Evolutionary conservation across 1,140 invertebrate species (phyloP).

Genomic region (Thalassaphorura encarpata): DNA sequence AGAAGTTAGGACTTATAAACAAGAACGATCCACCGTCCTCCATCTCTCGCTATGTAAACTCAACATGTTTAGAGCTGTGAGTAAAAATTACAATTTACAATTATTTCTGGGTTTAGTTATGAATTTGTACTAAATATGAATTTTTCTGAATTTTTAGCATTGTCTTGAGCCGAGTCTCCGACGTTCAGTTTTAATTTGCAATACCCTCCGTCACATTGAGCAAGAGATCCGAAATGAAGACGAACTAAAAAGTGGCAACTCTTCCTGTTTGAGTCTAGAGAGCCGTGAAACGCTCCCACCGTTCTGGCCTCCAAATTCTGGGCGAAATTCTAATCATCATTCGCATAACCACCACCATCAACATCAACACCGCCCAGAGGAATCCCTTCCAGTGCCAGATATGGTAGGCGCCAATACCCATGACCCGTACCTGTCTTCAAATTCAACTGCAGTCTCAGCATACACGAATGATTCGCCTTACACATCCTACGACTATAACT

Average conservation of each 20-base stretch:
- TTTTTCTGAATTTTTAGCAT: conserved; percentile 47
- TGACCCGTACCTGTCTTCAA: neutral
- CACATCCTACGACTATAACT: conserved; percentile 25
- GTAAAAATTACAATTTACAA: conserved; percentile 1
- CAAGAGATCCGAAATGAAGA: conserved; percentile 75
- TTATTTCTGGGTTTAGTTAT: neutral
- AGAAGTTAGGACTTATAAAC: conserved; percentile 55
- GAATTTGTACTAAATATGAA: neutral
- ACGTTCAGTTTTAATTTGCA: conserved; percentile 86
- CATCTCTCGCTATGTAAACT: conserved; percentile 89
- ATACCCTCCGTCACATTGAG: conserved; percentile 81
- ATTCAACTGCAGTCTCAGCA: neutral
- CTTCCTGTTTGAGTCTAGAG: conserved; percentile 10
- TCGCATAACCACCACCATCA: conserved; percentile 4
- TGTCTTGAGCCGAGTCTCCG: conserved; percentile 82
- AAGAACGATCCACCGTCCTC: conserved; percentile 74
- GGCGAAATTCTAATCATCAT: no score
- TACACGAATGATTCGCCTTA: conserved; percentile 6
- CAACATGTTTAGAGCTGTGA: conserved; percentile 40
- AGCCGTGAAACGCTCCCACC: conserved; percentile 21
- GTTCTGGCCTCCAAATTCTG: conserved; percentile 17
- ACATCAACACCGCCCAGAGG: neutral
- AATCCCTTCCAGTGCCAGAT: neutral
- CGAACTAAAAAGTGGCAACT: conserved; percentile 14
- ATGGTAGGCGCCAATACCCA: neutral